Conservation (phyloP, 2,888 invertebrate genomes). For the Chaetoderma sp. region DNA sequence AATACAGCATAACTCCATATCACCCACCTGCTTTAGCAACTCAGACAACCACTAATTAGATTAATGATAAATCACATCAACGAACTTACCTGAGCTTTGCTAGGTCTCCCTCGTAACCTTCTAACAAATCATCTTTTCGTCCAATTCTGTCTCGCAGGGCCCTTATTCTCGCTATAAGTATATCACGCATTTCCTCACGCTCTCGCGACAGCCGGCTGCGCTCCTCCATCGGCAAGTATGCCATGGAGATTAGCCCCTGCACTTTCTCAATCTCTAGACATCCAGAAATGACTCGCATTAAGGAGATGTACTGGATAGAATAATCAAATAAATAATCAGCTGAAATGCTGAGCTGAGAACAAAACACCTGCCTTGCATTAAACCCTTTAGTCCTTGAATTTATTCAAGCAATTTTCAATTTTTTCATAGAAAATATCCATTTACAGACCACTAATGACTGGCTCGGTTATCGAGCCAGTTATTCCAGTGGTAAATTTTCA, state of each 20-base stretch:
- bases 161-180: slow-evolving; percentile 55
- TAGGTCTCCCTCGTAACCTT: slow-evolving; percentile 68
- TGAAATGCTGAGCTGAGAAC: too few species aligned
- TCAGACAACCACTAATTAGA: neutral
- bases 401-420: too few species aligned
- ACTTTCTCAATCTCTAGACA: slow-evolving; percentile 61
- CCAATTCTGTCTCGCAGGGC: slow-evolving; percentile 57
- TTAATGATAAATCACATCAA: too few species aligned
- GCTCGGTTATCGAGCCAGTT: too few species aligned
- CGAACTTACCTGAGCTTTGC: slow-evolving; percentile 63
- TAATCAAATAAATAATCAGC: neutral
- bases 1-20: too few species aligned
- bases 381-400: neutral
- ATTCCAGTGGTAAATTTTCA: too few species aligned
- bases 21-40: too few species aligned
- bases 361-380: neutral
- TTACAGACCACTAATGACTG: too few species aligned
- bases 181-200: slow-evolving; percentile 55
- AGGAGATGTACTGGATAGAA: slow-evolving; percentile 55
- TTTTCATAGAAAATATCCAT: too few species aligned
- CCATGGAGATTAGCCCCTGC: slow-evolving; percentile 62
- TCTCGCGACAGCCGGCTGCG: slow-evolving; percentile 53
- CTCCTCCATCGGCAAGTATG: slow-evolving; percentile 66
- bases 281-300: slow-evolving; percentile 58
- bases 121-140: slow-evolving; percentile 66